Conservation (phyloP, 2,113 vertebrate genomes). For the Noctilio leporinus region DNA sequence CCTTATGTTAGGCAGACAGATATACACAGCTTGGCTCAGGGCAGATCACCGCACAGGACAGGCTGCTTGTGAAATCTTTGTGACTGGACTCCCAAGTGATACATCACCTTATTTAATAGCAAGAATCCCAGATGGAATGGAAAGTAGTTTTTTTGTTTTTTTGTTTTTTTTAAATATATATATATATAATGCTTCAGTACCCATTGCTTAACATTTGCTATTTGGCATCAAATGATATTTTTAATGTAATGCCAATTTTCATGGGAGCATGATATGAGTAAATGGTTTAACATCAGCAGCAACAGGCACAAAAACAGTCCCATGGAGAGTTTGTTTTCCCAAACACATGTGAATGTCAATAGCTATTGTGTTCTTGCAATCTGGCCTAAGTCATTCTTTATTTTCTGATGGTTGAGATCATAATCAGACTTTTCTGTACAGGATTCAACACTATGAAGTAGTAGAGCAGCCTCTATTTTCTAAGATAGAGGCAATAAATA, state of each 20-base stretch:
- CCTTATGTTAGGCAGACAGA: neutral
- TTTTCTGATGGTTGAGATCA: neutral
- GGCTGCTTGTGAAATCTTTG: neutral
- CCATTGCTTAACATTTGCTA: neutral
- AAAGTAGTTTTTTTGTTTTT: no score
- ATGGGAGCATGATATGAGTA: neutral
- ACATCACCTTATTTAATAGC: neutral
- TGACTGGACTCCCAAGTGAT: neutral
- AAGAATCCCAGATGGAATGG: neutral
- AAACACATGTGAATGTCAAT: neutral
- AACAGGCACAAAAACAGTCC: neutral
- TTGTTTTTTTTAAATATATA: no score
- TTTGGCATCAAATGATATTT: neutral
- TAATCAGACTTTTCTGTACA: neutral
- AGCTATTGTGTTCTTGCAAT: neutral
- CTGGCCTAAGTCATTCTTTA: neutral
- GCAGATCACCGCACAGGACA: neutral
- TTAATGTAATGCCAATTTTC: conserved; percentile 1
- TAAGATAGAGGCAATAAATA: neutral
- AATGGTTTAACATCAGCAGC: neutral
- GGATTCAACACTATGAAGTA: neutral
- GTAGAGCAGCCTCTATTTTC: neutral
- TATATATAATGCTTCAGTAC: neutral
- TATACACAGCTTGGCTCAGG: neutral
- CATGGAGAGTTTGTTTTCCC: neutral